These are phyloP conservation scores for Crocallis elinguaria DNA, from an alignment of 2,888 invertebrate genomes.

Conservation along the genomic window DNA sequence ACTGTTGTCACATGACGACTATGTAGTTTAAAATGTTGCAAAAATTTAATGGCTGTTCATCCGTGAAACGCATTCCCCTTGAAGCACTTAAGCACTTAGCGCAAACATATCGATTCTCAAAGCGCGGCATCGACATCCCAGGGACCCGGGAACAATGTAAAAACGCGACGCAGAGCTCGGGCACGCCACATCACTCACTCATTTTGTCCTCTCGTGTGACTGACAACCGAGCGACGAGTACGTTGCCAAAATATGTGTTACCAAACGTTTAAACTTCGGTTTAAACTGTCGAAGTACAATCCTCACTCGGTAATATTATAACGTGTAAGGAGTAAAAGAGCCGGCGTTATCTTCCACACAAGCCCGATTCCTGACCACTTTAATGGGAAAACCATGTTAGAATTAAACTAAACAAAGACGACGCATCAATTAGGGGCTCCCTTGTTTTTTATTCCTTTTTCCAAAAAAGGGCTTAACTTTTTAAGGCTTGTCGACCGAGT, in stretches of 20 bases:
- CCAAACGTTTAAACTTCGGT: constrained; percentile 72
- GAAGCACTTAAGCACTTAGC: constrained; percentile 83
- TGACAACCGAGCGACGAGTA: constrained; percentile 48
- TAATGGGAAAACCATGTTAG: constrained; percentile 86
- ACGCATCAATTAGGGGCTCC: constrained; percentile 84
- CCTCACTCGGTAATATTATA: constrained; percentile 79
- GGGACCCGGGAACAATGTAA: constrained; percentile 78
- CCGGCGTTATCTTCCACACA: constrained; percentile 79
- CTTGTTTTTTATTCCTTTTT: constrained; percentile 65
- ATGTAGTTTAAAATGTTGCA: constrained; percentile 67
- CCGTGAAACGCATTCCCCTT: constrained; percentile 75
- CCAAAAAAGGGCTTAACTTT: constrained; percentile 77
- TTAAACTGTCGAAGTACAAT: constrained; percentile 61
- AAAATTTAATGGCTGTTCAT: constrained; percentile 57
- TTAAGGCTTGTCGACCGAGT: constrained; percentile 78
- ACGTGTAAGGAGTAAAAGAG: constrained; percentile 83
- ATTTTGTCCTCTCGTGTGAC: constrained; percentile 68
- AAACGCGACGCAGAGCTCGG: constrained; percentile 66
- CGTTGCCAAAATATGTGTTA: constrained; percentile 48
- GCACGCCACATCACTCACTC: constrained; percentile 67
- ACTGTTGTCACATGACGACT: constrained; percentile 40
- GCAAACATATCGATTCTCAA: constrained; percentile 81
- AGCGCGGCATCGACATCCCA: constrained; percentile 67
- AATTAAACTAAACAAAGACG: constrained; percentile 86
- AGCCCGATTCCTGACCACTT: constrained; percentile 82